These are phyloP conservation scores for Drosophila yakuba DNA, from an alignment of 1,140 invertebrate species.

Conservation along the genomic window DNA sequence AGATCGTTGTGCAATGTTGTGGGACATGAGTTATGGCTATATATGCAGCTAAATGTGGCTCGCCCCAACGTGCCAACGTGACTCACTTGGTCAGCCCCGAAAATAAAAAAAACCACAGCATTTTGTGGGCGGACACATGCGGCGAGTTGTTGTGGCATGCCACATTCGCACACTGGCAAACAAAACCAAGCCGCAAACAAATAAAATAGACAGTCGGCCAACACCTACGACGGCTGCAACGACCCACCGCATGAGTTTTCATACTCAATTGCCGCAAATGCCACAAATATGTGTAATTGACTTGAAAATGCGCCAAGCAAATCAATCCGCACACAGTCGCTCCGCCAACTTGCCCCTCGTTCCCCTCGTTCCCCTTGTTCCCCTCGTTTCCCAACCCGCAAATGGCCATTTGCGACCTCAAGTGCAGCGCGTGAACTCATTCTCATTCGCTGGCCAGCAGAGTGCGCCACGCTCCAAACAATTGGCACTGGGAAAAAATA, in stretches of 20 bases:
- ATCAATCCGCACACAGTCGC: conserved; percentile 65
- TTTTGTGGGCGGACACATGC: conserved; percentile 72
- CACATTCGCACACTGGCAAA: conserved; percentile 47
- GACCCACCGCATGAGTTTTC: conserved; percentile 76
- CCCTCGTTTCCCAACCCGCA: conserved; percentile 1
- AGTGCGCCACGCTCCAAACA: conserved; percentile 27
- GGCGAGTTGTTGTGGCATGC: conserved; percentile 69
- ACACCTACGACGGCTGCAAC: conserved; percentile 62
- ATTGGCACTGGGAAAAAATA: conserved; percentile 4
- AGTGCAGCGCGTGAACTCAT: conserved; percentile 81
- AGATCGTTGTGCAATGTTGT: conserved; percentile 44
- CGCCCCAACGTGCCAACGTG: conserved; percentile 64
- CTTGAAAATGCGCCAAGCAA: conserved; percentile 79
- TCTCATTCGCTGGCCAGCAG: conserved; percentile 67
- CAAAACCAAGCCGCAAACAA: conserved; percentile 32
- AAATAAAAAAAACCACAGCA: conserved; percentile 11
- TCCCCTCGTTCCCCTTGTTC: not conserved
- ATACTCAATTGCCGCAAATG: conserved; percentile 79
- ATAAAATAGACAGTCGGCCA: conserved; percentile 67
- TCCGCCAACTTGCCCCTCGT: conserved; percentile 3
- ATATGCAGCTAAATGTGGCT: not conserved
- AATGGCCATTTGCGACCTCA: conserved; percentile 59
- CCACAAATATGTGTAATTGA: conserved; percentile 82
- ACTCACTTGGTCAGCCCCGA: conserved; percentile 64
- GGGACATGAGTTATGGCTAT: conserved; percentile 63